Conservation (phyloP, 2,888 invertebrate species). For the Agrypnus murinus region DNA sequence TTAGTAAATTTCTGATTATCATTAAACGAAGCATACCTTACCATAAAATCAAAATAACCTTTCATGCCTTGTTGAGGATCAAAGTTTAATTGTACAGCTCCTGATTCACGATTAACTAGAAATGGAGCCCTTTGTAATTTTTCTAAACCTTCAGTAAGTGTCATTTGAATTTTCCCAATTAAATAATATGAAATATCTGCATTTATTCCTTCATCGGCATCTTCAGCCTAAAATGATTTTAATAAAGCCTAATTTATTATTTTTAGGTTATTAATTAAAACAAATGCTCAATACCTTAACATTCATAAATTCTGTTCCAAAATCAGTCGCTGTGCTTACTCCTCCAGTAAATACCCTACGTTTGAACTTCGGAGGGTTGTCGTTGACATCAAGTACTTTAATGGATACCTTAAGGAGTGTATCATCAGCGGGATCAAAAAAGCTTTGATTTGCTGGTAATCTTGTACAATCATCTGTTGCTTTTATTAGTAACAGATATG, state of each 20-base stretch:
- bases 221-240: slow-evolving; percentile 76
- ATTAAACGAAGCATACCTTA: slow-evolving; percentile 63
- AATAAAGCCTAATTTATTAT: not conserved
- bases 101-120: slow-evolving; percentile 86
- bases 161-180: slow-evolving; percentile 86
- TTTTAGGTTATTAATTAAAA: not conserved
- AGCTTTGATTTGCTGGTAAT: slow-evolving; percentile 74
- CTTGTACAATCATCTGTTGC: slow-evolving; percentile 89
- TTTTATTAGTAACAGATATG: slow-evolving; percentile 82
- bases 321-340: slow-evolving; percentile 93
- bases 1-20: not conserved
- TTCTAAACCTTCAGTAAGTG: slow-evolving; percentile 89
- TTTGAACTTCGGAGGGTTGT: slow-evolving; percentile 90
- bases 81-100: slow-evolving; percentile 91
- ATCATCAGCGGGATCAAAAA: slow-evolving; percentile 77
- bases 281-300: slow-evolving; percentile 76
- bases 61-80: slow-evolving; percentile 98
- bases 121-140: slow-evolving; percentile 87
- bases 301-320: slow-evolving; percentile 90
- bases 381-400: slow-evolving; percentile 89
- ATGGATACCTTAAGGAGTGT: slow-evolving; percentile 82
- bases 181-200: slow-evolving; percentile 85
- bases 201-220: slow-evolving; percentile 84
- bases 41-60: slow-evolving; percentile 95
- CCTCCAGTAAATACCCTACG: slow-evolving; percentile 93